A percentile compares a stretch with the other conserved stretches of the same genome.
Conservation (phyloP, 1,140 invertebrate species). For the Drosophila hydei region DNA sequence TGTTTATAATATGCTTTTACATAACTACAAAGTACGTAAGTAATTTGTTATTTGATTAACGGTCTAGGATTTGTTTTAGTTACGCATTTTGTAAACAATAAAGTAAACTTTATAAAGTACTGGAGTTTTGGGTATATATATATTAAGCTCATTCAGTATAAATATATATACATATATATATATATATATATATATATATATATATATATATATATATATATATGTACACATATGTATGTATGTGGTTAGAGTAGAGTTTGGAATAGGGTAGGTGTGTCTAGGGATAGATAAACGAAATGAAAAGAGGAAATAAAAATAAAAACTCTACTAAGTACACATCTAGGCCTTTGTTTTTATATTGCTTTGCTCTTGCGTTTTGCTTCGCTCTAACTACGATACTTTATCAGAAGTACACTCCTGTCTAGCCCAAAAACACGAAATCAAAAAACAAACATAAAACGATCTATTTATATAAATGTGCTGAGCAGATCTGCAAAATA, state of each 20-base stretch:
- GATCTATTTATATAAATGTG: constrained; percentile 7
- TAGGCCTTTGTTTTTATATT: constrained; percentile 60
- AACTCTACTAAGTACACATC: constrained; percentile 72
- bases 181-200: constrained; percentile 9
- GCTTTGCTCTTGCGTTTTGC: too few species aligned
- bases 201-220: constrained; percentile 24
- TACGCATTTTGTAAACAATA: constrained; percentile 71
- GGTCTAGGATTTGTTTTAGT: constrained; percentile 69
- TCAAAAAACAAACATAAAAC: constrained; percentile 8
- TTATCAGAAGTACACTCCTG: constrained; percentile 18
- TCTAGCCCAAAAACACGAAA: constrained; percentile 8
- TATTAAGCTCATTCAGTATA: constrained; percentile 75
- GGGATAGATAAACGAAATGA: constrained; percentile 4
- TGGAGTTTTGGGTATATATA: constrained; percentile 53
- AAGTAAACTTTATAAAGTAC: constrained; percentile 70
- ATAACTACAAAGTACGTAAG: constrained; percentile 43
- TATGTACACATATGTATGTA: constrained; percentile 32
- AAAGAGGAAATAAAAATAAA: constrained; percentile 47
- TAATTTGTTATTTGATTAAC: constrained; percentile 62
- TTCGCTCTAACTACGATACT: constrained; percentile 46
- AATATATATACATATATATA: constrained; percentile 55
- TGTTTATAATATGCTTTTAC: constrained; percentile 55
- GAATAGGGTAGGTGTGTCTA: neutral
- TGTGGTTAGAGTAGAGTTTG: constrained; percentile 37
- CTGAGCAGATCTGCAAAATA: constrained; percentile 27